Percentiles rank a stretch among this genome's conserved stretches.
Conservation (phyloP, 2,113 vertebrate species). For the Tenebrosternarchus preto region DNA sequence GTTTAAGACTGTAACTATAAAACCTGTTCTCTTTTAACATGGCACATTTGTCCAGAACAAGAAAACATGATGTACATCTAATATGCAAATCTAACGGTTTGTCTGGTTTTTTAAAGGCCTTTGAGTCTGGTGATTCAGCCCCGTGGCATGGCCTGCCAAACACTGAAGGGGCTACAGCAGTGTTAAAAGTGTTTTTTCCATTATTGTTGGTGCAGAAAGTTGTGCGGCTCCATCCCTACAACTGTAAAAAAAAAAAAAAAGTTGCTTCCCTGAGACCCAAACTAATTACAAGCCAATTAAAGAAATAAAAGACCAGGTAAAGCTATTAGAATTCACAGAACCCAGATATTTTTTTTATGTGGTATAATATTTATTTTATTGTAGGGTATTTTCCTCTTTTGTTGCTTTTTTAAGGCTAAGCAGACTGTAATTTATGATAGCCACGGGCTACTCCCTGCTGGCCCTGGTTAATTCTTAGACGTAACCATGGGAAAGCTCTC, state of each 20-base stretch:
- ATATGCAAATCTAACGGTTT: conserved; percentile 60
- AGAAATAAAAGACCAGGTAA: conserved; percentile 56
- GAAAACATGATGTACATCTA: conserved; percentile 57
- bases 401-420: not conserved
- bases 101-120: conserved; percentile 62
- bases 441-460: conserved; percentile 47
- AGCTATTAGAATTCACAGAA: conserved; percentile 50
- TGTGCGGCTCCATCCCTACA: conserved; percentile 63
- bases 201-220: conserved; percentile 57
- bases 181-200: conserved; percentile 63
- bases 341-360: conserved; percentile 43
- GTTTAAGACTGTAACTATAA: conserved; percentile 54
- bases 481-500: conserved; percentile 49
- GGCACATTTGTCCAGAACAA: conserved; percentile 44
- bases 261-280: conserved; percentile 63
- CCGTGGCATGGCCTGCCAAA: conserved; percentile 61
- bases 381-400: not conserved
- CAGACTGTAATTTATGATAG: conserved; percentile 59
- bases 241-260: conserved; percentile 72
- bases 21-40: conserved; percentile 46
- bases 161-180: conserved; percentile 47
- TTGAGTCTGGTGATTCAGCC: conserved; percentile 55
- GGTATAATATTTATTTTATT: conserved; percentile 61
- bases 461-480: conserved; percentile 51
- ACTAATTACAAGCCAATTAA: conserved; percentile 66